Conservation (phyloP, 2,113 vertebrate genomes). For the Plotosus lineatus region DNA sequence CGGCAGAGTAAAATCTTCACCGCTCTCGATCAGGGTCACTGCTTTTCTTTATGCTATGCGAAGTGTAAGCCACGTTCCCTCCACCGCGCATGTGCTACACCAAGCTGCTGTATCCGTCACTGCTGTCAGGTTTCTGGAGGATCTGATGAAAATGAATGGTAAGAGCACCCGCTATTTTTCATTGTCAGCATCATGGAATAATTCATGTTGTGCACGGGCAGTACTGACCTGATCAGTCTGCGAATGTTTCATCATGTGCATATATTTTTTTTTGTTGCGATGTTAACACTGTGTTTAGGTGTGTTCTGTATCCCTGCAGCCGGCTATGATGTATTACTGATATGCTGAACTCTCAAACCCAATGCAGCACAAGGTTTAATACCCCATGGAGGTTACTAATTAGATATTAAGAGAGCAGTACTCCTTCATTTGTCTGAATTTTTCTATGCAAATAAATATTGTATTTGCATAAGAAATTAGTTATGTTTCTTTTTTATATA, state of each 20-base stretch:
- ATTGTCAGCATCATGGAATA: constrained; percentile 7
- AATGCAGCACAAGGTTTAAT: constrained; percentile 25
- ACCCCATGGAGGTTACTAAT: not conserved
- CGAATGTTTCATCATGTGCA: not conserved
- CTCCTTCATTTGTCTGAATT: not conserved
- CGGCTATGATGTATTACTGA: constrained; percentile 6
- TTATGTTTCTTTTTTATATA: not conserved
- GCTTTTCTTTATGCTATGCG: constrained; percentile 8
- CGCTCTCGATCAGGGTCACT: not conserved
- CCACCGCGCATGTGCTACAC: not conserved
- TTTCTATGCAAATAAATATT: not conserved
- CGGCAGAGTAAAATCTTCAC: constrained; percentile 33
- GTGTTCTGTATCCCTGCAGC: constrained; percentile 17
- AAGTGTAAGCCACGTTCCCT: constrained; percentile 6
- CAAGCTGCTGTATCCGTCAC: not conserved
- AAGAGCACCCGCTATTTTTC: constrained; percentile 52
- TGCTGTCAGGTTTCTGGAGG: constrained; percentile 50
- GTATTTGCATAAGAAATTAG: not conserved
- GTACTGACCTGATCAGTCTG: not conserved
- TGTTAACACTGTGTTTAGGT: not conserved
- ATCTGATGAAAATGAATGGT: constrained; percentile 51
- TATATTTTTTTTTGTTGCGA: not conserved
- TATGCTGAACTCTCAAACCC: constrained; percentile 27
- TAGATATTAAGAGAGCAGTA: not conserved
- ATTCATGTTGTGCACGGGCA: not conserved